phyloP scores from a whole-genome alignment of 2,888 invertebrate species.

The Thera britannica region DNA sequence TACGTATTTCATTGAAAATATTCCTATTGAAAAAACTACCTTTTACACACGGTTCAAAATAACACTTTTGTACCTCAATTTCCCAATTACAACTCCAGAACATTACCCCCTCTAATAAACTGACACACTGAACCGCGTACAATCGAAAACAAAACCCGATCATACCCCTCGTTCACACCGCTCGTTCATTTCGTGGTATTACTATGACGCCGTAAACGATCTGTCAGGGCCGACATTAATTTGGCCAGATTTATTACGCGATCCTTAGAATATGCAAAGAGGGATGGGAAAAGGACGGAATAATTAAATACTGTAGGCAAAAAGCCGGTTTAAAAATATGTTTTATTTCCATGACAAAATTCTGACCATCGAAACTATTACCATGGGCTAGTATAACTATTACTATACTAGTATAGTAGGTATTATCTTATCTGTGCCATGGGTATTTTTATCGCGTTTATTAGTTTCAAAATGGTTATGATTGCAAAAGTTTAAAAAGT shows the following conservation, averaged over 20 bases:
- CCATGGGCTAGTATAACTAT: no score
- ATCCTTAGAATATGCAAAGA: conserved; percentile 58
- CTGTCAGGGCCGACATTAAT: conserved; percentile 79
- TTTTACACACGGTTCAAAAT: background rate
- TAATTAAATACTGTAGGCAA: conserved; percentile 10
- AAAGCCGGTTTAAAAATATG: background rate
- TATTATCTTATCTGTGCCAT: no score
- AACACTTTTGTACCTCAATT: background rate
- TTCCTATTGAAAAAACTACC: no score
- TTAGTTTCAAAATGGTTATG: no score
- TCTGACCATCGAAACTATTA: no score
- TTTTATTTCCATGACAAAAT: no score
- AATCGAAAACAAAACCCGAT: conserved; percentile 45
- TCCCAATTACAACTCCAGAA: background rate
- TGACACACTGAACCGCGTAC: conserved; percentile 21
- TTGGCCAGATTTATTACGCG: conserved; percentile 76
- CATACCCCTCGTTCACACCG: conserved; percentile 48
- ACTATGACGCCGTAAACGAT: conserved; percentile 81
- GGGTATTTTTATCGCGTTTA: no score
- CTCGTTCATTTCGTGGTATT: conserved; percentile 66
- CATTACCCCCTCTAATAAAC: conserved; percentile 8
- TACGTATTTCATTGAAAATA: no score
- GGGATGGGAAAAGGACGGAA: conserved; percentile 27
- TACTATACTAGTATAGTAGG: no score
- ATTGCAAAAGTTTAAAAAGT: background rate